These are phyloP conservation scores for Acanthoscelides obtectus DNA, from an alignment of 2,888 invertebrate species.

Conservation along the genomic window DNA sequence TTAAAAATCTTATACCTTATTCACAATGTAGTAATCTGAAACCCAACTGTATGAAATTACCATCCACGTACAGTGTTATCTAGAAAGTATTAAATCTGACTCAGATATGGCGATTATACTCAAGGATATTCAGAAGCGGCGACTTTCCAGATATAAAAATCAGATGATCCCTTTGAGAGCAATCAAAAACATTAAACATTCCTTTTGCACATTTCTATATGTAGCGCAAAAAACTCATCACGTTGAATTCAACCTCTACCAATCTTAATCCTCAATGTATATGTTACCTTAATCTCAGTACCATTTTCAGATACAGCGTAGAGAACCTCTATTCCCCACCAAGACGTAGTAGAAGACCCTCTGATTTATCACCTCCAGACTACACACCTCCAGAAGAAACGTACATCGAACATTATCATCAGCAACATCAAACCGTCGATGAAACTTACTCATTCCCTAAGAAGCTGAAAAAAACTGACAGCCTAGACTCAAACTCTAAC, in stretches of 20 bases:
- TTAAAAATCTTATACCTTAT: too few relatives aligned
- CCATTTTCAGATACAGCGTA: constrained; percentile 24
- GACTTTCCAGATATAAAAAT: too few relatives aligned
- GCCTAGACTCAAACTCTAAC: constrained; percentile 56
- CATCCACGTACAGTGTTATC: too few relatives aligned
- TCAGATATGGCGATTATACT: too few relatives aligned
- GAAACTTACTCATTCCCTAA: constrained; percentile 19
- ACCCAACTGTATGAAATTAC: too few relatives aligned
- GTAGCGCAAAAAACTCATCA: too few relatives aligned
- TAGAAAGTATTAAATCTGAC: too few relatives aligned
- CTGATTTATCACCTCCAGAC: constrained; percentile 11
- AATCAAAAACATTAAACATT: too few relatives aligned
- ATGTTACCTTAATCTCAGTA: not conserved
- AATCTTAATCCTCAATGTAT: not conserved
- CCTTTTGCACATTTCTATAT: too few relatives aligned
- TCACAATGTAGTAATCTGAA: too few relatives aligned
- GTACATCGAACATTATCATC: constrained; percentile 16
- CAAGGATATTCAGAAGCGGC: too few relatives aligned
- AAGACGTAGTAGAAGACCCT: constrained; percentile 13
- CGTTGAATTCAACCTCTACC: not conserved
- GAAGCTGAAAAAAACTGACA: constrained; percentile 43
- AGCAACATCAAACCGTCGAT: constrained; percentile 13
- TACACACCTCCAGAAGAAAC: constrained; percentile 8
- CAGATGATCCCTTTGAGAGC: too few relatives aligned
- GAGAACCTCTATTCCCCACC: constrained; percentile 25